Percentiles rank a stretch among this genome's conserved stretches.
Conservation (phyloP, 2,797 vertebrate species). For the Lates japonicus region DNA sequence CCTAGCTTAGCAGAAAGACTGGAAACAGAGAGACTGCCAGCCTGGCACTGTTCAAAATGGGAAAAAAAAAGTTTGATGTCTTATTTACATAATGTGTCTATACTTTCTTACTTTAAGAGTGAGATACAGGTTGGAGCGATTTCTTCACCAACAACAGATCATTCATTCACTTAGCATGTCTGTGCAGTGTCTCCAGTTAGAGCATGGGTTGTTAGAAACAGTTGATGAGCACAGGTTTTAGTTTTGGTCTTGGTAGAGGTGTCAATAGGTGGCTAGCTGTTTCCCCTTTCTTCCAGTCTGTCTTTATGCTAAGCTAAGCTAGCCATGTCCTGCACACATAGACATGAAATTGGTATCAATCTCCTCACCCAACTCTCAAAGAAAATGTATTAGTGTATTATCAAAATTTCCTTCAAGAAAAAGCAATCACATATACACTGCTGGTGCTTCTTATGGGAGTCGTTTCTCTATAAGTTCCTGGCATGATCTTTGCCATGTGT, state of each 20-base stretch:
- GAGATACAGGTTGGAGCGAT: not conserved
- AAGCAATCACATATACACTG: not conserved
- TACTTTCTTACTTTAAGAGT: too few relatives aligned
- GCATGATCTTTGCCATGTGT: slow-evolving; percentile 73
- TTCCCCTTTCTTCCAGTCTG: not conserved
- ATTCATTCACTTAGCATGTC: not conserved
- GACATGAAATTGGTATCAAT: not conserved
- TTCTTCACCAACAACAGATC: not conserved
- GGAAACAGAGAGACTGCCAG: not conserved
- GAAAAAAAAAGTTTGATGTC: not conserved
- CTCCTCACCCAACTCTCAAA: not conserved
- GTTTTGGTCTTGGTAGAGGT: not conserved
- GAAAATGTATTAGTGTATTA: not conserved
- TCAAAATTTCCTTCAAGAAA: slow-evolving; percentile 2
- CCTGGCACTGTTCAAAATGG: not conserved
- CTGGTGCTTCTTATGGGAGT: slow-evolving; percentile 40
- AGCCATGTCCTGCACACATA: not conserved
- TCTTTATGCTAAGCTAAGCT: not conserved
- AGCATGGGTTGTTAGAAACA: not conserved
- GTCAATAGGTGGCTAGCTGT: not conserved
- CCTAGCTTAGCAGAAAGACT: slow-evolving; percentile 27
- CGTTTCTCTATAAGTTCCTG: slow-evolving; percentile 61
- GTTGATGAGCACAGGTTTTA: not conserved
- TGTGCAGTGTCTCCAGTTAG: not conserved
- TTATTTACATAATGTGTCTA: not conserved